Percentiles rank a stretch among this genome's conserved stretches.
Evolutionary conservation across 2,797 vertebrate genomes (phyloP).

Genomic region (Vespertilio murinus): DNA sequence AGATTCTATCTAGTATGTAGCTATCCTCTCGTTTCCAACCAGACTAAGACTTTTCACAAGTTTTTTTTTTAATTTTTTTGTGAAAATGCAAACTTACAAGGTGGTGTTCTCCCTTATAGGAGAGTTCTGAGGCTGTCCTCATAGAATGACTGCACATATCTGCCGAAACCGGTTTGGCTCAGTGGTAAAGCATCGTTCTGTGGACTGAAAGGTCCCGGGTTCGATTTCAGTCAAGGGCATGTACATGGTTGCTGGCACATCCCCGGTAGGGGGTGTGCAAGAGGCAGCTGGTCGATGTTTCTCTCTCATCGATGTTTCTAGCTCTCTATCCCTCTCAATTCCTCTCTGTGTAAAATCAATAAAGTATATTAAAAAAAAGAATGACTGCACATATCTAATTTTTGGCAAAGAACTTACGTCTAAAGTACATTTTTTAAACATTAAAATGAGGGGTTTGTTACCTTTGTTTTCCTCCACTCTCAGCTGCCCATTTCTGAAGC

Average conservation of each 20-base stretch:
- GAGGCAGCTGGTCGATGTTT: too few relatives aligned
- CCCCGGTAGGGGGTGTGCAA: too few relatives aligned
- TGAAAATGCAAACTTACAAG: neutral
- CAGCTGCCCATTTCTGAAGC: conserved; percentile 22
- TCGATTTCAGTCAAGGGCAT: too few relatives aligned
- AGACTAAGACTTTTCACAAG: neutral
- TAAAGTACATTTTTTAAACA: neutral
- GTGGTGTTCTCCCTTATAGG: neutral
- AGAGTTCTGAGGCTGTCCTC: neutral
- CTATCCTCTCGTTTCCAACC: neutral
- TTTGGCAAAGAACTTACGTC: neutral
- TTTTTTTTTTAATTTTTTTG: neutral
- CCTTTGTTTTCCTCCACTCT: conserved; percentile 51
- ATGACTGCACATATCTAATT: neutral
- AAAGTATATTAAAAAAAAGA: too few relatives aligned
- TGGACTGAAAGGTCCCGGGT: too few relatives aligned
- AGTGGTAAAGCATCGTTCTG: too few relatives aligned
- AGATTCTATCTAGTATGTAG: neutral
- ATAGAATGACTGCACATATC: neutral
- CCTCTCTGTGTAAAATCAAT: too few relatives aligned
- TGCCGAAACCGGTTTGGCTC: too few relatives aligned
- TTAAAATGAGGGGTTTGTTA: neutral
- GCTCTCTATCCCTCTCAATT: too few relatives aligned
- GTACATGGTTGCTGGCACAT: too few relatives aligned
- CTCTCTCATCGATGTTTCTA: too few relatives aligned